These are phyloP conservation scores for Plebejus argus DNA, from an alignment of 2,888 invertebrate genomes.

Conservation along the genomic window DNA sequence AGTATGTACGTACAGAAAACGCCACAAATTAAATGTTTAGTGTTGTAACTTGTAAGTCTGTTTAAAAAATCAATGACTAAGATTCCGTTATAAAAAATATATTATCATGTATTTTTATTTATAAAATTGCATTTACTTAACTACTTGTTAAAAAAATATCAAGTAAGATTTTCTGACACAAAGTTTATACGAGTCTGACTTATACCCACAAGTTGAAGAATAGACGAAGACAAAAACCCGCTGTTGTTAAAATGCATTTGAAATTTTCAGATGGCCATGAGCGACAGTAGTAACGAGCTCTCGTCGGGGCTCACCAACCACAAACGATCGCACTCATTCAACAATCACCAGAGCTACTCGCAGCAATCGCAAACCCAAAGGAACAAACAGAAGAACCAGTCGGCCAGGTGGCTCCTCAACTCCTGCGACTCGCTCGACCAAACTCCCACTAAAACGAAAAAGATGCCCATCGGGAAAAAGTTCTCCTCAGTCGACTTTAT, in stretches of 20 bases:
- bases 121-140: not conserved
- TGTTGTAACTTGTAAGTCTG: not conserved
- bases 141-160: no score
- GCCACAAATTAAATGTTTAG: not conserved
- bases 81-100: not conserved
- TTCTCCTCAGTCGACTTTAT: constrained; percentile 80
- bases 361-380: constrained; percentile 82
- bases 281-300: constrained; percentile 78
- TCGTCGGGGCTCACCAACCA: constrained; percentile 81
- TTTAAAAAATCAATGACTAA: not conserved
- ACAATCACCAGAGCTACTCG: constrained; percentile 85
- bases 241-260: constrained; percentile 22
- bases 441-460: constrained; percentile 67
- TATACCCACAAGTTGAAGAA: not conserved
- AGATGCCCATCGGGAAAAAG: constrained; percentile 80
- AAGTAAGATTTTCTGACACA: not conserved
- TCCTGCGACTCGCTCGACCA: constrained; percentile 77
- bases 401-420: constrained; percentile 74
- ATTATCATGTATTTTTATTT: not conserved
- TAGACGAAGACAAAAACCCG: not conserved
- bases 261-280: constrained; percentile 83
- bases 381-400: constrained; percentile 83
- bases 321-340: constrained; percentile 86
- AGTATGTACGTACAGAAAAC: constrained; percentile 11
- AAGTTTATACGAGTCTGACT: no score